Percentiles rank a stretch among this genome's conserved stretches.
These are phyloP conservation scores for Xanthia togata DNA, from an alignment of 2,888 invertebrate species.

Conservation along the genomic window DNA sequence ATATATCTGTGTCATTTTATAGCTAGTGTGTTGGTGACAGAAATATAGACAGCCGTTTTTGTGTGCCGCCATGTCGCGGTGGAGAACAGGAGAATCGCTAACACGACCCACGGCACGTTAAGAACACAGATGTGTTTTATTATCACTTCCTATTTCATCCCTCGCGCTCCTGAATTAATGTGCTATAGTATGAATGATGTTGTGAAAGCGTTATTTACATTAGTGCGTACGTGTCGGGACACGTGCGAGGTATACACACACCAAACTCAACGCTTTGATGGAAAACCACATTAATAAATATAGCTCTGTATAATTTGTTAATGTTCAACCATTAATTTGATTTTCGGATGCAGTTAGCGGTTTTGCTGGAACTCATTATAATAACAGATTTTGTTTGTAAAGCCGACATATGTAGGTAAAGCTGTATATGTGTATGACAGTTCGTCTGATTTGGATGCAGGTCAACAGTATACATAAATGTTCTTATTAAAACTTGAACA, in stretches of 20 bases:
- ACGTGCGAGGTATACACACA: slow-evolving; percentile 63
- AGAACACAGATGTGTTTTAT: slow-evolving; percentile 82
- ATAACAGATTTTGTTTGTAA: slow-evolving; percentile 73
- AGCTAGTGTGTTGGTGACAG: slow-evolving; percentile 41
- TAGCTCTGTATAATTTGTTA: slow-evolving; percentile 73
- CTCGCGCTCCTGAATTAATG: slow-evolving; percentile 66
- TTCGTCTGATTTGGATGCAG: slow-evolving; percentile 24
- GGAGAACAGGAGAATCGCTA: slow-evolving; percentile 61
- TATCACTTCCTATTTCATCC: slow-evolving; percentile 71
- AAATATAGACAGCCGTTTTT: slow-evolving; percentile 43
- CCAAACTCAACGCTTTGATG: slow-evolving; percentile 71
- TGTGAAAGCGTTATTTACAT: slow-evolving; percentile 64
- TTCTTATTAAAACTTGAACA: slow-evolving; percentile 49
- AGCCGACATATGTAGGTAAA: slow-evolving; percentile 28
- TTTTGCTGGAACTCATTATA: slow-evolving; percentile 75
- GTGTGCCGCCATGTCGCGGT: slow-evolving; percentile 11
- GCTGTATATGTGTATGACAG: slow-evolving; percentile 24
- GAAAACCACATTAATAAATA: slow-evolving; percentile 76
- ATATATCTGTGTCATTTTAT: slow-evolving; percentile 59
- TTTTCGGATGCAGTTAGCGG: slow-evolving; percentile 79
- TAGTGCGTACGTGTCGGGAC: slow-evolving; percentile 57
- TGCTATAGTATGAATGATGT: slow-evolving; percentile 68
- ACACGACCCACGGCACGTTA: slow-evolving; percentile 63
- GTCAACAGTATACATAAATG: slow-evolving; percentile 26
- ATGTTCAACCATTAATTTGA: slow-evolving; percentile 79